A percentile compares a stretch with the other conserved stretches of the same genome.
Conservation (phyloP, 2,888 invertebrate genomes). For the Chrysina gloriosa region DNA sequence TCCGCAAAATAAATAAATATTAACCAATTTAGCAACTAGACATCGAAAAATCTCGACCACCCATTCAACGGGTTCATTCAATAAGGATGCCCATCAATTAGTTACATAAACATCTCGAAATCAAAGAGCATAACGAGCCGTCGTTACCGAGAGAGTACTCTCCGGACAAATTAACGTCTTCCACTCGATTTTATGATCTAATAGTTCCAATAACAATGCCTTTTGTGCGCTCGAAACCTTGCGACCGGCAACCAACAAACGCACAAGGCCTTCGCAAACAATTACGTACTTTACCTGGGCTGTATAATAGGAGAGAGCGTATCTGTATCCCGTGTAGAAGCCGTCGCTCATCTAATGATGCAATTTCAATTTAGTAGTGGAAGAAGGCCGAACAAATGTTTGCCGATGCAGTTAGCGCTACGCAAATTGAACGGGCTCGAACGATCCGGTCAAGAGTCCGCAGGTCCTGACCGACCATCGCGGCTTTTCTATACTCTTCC, state of each 20-base stretch:
- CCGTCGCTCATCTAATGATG: constrained; percentile 31
- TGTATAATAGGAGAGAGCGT: constrained; percentile 1
- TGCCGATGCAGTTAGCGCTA: constrained; percentile 18
- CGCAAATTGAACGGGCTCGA: constrained; percentile 12
- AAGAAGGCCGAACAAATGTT: constrained; percentile 24
- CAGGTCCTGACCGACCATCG: neutral
- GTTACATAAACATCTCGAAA: no score
- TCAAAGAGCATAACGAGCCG: no score
- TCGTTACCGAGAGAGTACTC: no score
- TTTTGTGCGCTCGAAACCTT: no score
- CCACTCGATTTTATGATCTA: neutral
- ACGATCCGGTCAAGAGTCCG: neutral
- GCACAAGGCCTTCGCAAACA: neutral
- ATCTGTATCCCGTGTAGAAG: neutral
- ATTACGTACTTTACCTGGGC: constrained; percentile 3
- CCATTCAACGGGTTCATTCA: no score
- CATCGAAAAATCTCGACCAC: no score
- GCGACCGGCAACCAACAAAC: neutral
- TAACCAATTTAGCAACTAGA: no score
- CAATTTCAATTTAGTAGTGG: constrained; percentile 38
- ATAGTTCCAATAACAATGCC: neutral
- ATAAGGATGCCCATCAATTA: no score
- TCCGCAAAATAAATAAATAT: no score
- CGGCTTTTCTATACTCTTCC: neutral
- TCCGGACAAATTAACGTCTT: no score